Evolutionary conservation across 2,113 vertebrate species (phyloP).

Genomic region (Lepus americanus): DNA sequence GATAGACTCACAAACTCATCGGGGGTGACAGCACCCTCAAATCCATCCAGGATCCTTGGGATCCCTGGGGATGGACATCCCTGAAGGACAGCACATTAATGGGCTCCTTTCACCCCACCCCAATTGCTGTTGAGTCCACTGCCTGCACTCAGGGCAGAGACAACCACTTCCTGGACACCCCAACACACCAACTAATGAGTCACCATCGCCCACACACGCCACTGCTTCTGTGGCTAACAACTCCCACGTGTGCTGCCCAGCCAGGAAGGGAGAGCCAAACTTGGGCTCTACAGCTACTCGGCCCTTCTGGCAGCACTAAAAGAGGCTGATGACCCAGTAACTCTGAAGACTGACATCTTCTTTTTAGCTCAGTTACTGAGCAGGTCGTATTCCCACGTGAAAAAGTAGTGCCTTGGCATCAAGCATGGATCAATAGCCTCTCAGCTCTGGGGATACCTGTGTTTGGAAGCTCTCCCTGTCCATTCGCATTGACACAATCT

Average conservation of each 20-base stretch:
- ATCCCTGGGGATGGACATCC: background rate
- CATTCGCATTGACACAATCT: background rate
- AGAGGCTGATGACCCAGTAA: constrained; percentile 26
- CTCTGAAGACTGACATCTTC: constrained; percentile 29
- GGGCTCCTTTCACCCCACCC: background rate
- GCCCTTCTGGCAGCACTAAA: constrained; percentile 41
- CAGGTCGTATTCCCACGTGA: background rate
- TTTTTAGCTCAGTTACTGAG: background rate
- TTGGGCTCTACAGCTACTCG: background rate
- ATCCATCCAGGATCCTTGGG: background rate
- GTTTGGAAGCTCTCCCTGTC: background rate
- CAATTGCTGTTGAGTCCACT: background rate
- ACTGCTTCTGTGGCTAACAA: background rate
- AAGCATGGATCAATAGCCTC: background rate
- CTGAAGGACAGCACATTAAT: constrained; percentile 64
- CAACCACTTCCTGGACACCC: background rate
- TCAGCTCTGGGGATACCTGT: background rate
- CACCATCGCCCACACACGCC: background rate
- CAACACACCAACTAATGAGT: constrained; percentile 30
- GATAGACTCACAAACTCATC: constrained; percentile 48
- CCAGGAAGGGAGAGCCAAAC: background rate
- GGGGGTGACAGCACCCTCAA: constrained; percentile 42
- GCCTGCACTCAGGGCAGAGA: constrained; percentile 32
- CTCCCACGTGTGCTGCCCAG: background rate
- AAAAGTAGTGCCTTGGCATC: constrained; percentile 10